phyloP scores from a whole-genome alignment of 2,888 invertebrate genomes.

The Serripes groenlandicus region DNA sequence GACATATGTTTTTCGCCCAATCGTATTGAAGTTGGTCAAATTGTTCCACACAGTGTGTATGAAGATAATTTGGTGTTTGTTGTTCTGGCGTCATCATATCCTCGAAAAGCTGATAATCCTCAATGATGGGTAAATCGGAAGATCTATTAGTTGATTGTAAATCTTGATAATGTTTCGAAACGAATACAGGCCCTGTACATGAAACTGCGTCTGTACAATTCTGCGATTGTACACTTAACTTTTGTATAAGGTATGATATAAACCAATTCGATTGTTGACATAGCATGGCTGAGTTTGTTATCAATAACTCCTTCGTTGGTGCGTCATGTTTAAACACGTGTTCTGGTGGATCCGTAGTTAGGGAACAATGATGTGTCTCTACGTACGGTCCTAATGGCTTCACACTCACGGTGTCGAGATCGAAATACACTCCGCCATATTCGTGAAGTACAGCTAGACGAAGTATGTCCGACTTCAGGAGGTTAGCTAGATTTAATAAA shows the following conservation, averaged over 20 bases:
- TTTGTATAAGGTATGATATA: neutral
- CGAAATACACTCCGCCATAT: conserved; percentile 1
- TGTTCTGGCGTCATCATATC: neutral
- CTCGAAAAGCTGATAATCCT: neutral
- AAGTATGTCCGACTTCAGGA: neutral
- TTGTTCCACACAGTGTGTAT: neutral
- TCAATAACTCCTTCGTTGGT: neutral
- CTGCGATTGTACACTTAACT: neutral
- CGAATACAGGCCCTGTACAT: neutral
- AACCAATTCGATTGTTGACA: neutral
- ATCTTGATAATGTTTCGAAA: neutral
- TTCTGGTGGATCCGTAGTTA: neutral
- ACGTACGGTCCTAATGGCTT: neutral
- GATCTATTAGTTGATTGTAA: neutral
- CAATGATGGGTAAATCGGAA: neutral
- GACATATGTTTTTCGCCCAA: neutral
- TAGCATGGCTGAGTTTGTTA: neutral
- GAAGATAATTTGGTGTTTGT: neutral
- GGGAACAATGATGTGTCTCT: neutral
- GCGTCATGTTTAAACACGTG: neutral
- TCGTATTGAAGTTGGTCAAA: neutral
- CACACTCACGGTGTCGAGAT: neutral
- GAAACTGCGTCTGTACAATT: neutral
- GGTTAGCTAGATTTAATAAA: neutral
- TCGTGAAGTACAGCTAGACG: conserved; percentile 1